Percentiles rank a stretch among this genome's conserved stretches.
These are phyloP conservation scores for Wiebesia pumilae DNA, from an alignment of 1,140 invertebrate genomes.

Conservation along the genomic window DNA sequence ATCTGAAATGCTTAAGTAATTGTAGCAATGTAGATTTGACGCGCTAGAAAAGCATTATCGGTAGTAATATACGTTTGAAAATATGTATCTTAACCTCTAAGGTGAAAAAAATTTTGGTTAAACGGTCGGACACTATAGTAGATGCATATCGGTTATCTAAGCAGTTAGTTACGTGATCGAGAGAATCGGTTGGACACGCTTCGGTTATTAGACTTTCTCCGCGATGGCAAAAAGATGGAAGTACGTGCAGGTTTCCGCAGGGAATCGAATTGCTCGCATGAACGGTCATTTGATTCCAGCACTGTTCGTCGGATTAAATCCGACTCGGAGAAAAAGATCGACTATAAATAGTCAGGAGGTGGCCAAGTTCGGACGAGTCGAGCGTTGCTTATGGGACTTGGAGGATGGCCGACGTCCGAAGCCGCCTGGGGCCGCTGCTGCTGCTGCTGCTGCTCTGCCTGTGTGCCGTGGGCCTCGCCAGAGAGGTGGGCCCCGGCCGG, in stretches of 20 bases:
- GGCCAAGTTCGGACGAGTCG: constrained; percentile 31
- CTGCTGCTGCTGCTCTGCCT: constrained; percentile 31
- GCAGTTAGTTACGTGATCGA: constrained; percentile 14
- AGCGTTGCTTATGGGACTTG: constrained; percentile 8
- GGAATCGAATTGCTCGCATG: constrained; percentile 34
- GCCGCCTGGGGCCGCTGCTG: not conserved
- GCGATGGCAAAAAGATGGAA: constrained; percentile 45
- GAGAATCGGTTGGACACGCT: constrained; percentile 32
- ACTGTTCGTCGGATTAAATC: constrained; percentile 31
- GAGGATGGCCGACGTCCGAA: constrained; percentile 25
- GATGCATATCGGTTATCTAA: constrained; percentile 27
- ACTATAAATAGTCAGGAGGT: constrained; percentile 41
- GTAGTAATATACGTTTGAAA: not conserved
- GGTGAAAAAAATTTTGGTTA: not conserved
- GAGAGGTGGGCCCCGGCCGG: not conserved
- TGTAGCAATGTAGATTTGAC: not conserved
- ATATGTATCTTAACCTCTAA: not conserved
- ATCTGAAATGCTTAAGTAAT: not conserved
- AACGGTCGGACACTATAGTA: not conserved
- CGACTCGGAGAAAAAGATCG: constrained; percentile 25
- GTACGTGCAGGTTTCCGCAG: not conserved
- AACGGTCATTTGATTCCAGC: constrained; percentile 32
- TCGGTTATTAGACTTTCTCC: constrained; percentile 40
- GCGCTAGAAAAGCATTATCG: not conserved
- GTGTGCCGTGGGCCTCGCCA: not conserved